These are phyloP conservation scores for Harmothoe impar DNA, from an alignment of 2,888 invertebrate genomes.

Conservation along the genomic window DNA sequence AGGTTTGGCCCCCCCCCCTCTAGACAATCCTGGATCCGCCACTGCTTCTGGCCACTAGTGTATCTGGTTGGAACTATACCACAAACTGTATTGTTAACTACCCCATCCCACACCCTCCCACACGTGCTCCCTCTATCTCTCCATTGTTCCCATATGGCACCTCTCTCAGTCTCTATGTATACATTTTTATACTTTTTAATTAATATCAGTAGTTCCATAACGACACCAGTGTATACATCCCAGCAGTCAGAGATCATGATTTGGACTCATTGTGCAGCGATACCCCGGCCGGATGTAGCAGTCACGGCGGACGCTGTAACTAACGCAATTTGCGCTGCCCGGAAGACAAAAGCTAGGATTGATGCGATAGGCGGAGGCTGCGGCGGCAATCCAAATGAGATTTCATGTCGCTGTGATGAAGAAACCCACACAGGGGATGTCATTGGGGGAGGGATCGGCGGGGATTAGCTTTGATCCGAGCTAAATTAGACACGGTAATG, in stretches of 20 bases:
- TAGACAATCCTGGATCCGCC: no score
- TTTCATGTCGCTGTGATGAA: constrained; percentile 52
- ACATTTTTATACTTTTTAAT: no score
- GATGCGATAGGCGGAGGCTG: constrained; percentile 49
- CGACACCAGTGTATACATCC: no score
- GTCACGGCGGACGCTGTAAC: neutral
- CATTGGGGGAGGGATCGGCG: constrained; percentile 12
- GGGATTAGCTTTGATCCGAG: constrained; percentile 39
- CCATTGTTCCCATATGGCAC: no score
- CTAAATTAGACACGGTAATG: constrained; percentile 45
- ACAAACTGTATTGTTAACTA: no score
- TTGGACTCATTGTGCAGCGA: neutral
- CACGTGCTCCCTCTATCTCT: no score
- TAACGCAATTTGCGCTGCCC: constrained; percentile 47
- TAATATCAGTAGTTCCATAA: no score
- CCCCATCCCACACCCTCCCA: no score
- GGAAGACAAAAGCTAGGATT: constrained; percentile 45
- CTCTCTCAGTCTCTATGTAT: no score
- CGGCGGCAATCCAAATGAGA: constrained; percentile 37
- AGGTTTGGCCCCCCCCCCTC: no score
- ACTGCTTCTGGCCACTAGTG: no score
- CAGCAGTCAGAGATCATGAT: constrained; percentile 16
- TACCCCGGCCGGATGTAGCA: neutral
- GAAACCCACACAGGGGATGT: constrained; percentile 36
- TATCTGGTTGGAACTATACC: no score